phyloP scores from a whole-genome alignment of 2,888 invertebrate genomes.

The Ennomos erosarius region DNA sequence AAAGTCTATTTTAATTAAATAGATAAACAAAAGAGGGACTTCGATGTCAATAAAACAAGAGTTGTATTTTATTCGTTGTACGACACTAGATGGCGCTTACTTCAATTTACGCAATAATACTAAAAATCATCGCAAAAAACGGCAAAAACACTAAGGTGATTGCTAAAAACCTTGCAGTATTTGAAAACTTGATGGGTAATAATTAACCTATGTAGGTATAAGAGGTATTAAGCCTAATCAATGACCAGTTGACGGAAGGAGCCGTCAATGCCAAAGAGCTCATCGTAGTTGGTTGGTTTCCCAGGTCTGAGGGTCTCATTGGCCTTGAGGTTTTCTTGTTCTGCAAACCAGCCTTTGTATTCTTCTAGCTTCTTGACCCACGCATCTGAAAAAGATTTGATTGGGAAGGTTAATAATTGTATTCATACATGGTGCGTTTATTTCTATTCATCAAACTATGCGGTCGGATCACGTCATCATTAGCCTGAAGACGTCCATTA shows the following conservation, averaged over 20 bases:
- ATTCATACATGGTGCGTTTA: no score
- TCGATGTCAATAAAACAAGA: background rate
- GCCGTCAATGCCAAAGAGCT: slow-evolving; percentile 95
- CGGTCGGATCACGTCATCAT: no score
- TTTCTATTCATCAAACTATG: no score
- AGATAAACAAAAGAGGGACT: background rate
- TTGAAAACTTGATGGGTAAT: slow-evolving; percentile 6
- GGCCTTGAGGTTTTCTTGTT: slow-evolving; percentile 91
- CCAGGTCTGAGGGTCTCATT: slow-evolving; percentile 93
- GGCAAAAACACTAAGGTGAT: background rate
- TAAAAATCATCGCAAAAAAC: background rate
- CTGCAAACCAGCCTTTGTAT: slow-evolving; percentile 92
- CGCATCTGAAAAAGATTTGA: slow-evolving; percentile 80
- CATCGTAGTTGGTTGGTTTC: slow-evolving; percentile 93
- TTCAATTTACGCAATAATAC: background rate
- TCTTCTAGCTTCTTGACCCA: slow-evolving; percentile 93
- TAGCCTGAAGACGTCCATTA: no score
- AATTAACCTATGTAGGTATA: background rate
- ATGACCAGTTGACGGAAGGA: slow-evolving; percentile 94
- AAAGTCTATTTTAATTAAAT: background rate
- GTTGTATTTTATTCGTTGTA: background rate
- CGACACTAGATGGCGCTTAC: slow-evolving; percentile 8
- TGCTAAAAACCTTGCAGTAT: slow-evolving; percentile 13
- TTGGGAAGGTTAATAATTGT: background rate
- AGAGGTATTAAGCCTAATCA: slow-evolving; percentile 78